A percentile compares a stretch with the other conserved stretches of the same genome.
Conservation (phyloP, 2,888 invertebrate genomes). For the Mythimna impura region DNA sequence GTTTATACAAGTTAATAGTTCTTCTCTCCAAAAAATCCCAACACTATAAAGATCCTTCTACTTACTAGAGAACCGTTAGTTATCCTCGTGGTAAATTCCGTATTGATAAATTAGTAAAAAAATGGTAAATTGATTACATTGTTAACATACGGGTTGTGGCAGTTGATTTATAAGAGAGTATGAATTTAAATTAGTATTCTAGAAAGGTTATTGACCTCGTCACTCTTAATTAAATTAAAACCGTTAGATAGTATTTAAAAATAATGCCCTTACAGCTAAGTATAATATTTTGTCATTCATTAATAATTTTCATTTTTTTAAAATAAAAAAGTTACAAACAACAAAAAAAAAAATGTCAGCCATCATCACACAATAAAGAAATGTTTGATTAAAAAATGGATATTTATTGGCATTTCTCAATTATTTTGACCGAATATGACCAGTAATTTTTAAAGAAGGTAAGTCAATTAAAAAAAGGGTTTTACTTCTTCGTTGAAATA, state of each 20-base stretch:
- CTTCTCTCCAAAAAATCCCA: constrained; percentile 11
- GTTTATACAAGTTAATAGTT: constrained; percentile 22
- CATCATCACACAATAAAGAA: no score
- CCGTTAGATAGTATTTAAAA: not conserved
- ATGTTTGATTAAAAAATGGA: not conserved
- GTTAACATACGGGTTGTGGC: constrained; percentile 9
- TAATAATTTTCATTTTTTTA: no score
- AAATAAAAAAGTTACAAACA: no score
- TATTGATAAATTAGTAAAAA: constrained; percentile 19
- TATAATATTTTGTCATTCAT: no score
- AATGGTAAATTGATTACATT: constrained; percentile 25
- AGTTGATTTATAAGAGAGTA: no score
- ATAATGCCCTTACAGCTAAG: not conserved
- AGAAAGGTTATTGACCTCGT: constrained; percentile 11
- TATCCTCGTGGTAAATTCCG: constrained; percentile 11
- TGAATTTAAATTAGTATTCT: constrained; percentile 1
- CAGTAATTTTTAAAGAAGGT: not conserved
- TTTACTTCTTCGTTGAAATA: not conserved
- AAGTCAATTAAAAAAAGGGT: not conserved
- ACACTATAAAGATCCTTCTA: constrained; percentile 13
- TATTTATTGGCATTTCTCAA: not conserved
- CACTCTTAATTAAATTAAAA: not conserved
- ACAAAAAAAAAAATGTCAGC: no score
- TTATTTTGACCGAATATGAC: not conserved
- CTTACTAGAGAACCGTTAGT: constrained; percentile 35